phyloP scores from a whole-genome alignment of 2,113 vertebrate genomes.

The Glaucidium brasilianum region DNA sequence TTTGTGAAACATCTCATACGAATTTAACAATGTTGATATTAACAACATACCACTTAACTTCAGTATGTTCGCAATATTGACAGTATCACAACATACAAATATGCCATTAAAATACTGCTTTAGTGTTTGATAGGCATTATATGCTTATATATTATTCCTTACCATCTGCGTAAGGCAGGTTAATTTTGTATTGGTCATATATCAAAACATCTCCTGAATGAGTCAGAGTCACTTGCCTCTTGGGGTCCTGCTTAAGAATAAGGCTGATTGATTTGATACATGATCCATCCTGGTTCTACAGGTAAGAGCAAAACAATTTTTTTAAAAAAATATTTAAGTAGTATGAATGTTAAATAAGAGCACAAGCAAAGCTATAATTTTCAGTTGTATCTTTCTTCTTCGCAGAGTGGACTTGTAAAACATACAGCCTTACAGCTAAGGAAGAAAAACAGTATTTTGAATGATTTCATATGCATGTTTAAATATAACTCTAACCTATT shows the following conservation, averaged over 20 bases:
- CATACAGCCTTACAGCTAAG: background rate
- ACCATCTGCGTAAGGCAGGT: constrained; percentile 92
- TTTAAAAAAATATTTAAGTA: background rate
- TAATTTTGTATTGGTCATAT: constrained; percentile 91
- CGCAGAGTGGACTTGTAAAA: background rate
- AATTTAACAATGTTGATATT: background rate
- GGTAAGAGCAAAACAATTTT: background rate
- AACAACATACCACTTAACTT: background rate
- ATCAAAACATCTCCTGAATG: constrained; percentile 89
- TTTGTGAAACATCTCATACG: background rate
- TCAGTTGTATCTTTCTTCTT: background rate
- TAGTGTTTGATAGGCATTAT: background rate
- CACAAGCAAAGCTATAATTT: background rate
- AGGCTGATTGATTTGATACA: constrained; percentile 93
- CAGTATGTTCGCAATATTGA: background rate
- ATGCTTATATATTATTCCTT: constrained; percentile 32
- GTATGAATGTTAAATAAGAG: background rate
- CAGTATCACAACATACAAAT: background rate
- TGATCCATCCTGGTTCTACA: constrained; percentile 89
- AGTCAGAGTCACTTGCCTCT: constrained; percentile 91
- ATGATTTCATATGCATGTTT: background rate
- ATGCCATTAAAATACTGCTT: background rate
- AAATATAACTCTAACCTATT: background rate
- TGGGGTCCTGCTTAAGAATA: constrained; percentile 87
- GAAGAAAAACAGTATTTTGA: background rate